A percentile compares a stretch with the other conserved stretches of the same genome.
phyloP scores from a whole-genome alignment of 2,888 invertebrate species.

The Pachycephus smyrnensis region DNA sequence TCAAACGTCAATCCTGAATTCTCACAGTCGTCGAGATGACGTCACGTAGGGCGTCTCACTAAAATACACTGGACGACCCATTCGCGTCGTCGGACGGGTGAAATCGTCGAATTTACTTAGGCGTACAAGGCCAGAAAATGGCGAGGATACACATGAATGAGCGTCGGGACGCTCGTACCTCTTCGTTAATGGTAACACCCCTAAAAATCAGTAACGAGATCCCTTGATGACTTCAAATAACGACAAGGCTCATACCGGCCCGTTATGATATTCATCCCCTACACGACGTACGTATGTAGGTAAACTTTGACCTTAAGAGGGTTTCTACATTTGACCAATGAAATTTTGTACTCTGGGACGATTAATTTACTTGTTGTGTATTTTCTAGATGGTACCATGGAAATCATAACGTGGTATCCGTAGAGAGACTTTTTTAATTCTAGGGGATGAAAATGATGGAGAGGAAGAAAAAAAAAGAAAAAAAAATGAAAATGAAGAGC shows the following conservation, averaged over 20 bases:
- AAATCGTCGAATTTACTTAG: constrained; percentile 7
- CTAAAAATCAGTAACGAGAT: constrained; percentile 5
- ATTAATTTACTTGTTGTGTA: background rate
- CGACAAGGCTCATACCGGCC: background rate
- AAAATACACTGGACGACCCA: background rate
- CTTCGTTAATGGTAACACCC: background rate
- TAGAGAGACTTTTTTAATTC: background rate
- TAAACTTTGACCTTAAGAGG: constrained; percentile 13
- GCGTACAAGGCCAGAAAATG: background rate
- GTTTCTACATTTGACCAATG: constrained; percentile 16
- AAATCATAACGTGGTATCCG: background rate
- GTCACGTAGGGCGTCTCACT: background rate
- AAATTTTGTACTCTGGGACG: background rate
- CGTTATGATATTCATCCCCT: background rate
- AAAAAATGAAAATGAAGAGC: background rate
- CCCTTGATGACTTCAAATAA: constrained; percentile 10
- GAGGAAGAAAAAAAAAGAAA: background rate
- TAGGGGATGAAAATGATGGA: background rate
- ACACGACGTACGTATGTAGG: background rate
- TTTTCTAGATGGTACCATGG: background rate
- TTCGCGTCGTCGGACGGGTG: background rate
- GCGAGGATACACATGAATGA: background rate
- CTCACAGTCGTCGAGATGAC: background rate
- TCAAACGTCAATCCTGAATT: background rate
- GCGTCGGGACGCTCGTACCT: background rate